A percentile compares a stretch with the other conserved stretches of the same genome.
Conservation (phyloP, 1,140 invertebrate species). For the Plutomurus gul region DNA sequence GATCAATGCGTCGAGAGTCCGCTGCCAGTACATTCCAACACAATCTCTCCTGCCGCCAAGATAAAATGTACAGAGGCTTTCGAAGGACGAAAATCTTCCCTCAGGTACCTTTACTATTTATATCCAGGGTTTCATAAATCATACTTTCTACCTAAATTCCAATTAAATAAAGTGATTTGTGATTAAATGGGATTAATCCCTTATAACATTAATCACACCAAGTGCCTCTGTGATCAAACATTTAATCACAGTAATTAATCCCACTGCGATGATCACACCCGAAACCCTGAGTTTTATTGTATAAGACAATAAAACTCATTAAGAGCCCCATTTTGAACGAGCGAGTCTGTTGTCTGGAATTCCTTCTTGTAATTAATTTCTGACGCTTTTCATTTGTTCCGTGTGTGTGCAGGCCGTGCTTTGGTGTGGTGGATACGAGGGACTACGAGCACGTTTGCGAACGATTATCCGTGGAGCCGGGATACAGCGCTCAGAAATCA, state of each 20-base stretch:
- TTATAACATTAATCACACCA: no score
- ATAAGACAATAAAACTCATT: no score
- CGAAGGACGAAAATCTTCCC: not conserved
- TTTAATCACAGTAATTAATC: no score
- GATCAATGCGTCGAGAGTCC: slow-evolving; percentile 31
- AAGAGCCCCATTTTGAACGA: not conserved
- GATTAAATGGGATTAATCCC: no score
- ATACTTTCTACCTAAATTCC: not conserved
- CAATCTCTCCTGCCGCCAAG: not conserved
- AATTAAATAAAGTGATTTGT: no score
- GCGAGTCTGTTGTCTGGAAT: not conserved
- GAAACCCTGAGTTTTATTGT: no score
- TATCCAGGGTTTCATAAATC: not conserved
- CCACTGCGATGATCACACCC: no score
- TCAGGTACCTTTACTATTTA: slow-evolving; percentile 1
- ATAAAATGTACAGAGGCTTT: slow-evolving; percentile 19
- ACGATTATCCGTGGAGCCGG: not conserved
- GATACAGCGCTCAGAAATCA: slow-evolving; percentile 21
- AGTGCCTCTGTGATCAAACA: no score
- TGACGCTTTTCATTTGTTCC: not conserved
- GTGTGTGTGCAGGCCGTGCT: slow-evolving; percentile 36
- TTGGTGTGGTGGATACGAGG: slow-evolving; percentile 30
- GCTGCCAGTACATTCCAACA: not conserved
- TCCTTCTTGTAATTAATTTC: not conserved
- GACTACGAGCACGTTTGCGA: slow-evolving; percentile 31